Base-by-base conservation (phyloP, 1,140 invertebrate species). In the Meloidogyne chitwoodi region DNA sequence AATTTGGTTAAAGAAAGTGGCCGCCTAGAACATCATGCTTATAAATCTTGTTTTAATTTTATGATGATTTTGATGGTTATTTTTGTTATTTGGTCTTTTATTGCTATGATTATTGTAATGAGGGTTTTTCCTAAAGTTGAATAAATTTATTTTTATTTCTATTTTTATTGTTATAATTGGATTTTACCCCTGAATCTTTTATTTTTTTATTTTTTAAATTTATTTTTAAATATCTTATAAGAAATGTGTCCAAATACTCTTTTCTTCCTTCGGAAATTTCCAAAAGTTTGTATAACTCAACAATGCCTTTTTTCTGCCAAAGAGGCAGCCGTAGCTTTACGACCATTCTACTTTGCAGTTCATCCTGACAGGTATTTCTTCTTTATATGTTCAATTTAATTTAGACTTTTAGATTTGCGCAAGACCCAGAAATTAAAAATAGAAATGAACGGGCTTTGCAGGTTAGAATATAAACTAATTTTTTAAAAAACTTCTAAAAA, bases 341-440 rank as follows among this genome's bases (percentile, higher is more conserved):
- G 94, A 78, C 94, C 94, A 1, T 96, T 97, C 87, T 96, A 94
- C 88, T 96, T 96, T 88, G 92, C 92, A 66, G 94, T 96, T 26
- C 94, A 97, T 90, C 94, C 94, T 19, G 94, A 97, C 89, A 88
- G 48, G 48, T 56, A n/a, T 56, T 56, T 14, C 6, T 41, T 41
- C 16, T 41, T 41, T 41, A 0, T 41, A 12, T 16, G 2, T n/a
- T 56, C 1, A 56, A 56, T 56, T n/a, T 56, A 38, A 6, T 38
- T 38, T 38, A 6, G 10, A 38, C 34, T 6, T 56, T 56, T n/a
- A 56, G 96, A 48, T 96, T 96, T 90, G 93, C 93, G 72, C 92
- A 93, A 87, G 92, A 93, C 90, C 94, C 94, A 56, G 91, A 91
- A 84, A 93, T 95, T 90, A 91, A 92, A 85, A 93, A 93, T 88